Percentiles rank a stretch among this genome's conserved stretches.
Conservation (phyloP, 2,888 invertebrate genomes). For the Sepiola atlantica region DNA sequence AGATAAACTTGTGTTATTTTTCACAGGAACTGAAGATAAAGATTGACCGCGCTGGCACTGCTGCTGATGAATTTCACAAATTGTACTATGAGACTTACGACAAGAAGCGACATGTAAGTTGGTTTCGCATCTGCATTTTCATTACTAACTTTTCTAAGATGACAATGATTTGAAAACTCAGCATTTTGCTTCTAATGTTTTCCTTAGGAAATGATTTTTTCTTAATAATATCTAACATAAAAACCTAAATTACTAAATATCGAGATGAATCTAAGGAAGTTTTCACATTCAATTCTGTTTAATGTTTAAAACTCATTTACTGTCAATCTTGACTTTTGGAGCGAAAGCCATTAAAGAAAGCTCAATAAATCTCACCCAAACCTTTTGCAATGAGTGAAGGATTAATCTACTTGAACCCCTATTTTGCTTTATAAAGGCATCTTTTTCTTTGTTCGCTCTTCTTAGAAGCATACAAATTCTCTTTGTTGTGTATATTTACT, state of each 20-base stretch:
- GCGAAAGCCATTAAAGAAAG: no score
- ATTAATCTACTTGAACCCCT: no score
- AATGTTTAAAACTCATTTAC: no score
- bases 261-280: background rate
- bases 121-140: background rate
- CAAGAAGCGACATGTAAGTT: slow-evolving; percentile 84
- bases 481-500: no score
- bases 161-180: background rate
- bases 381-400: no score
- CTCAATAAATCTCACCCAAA: no score
- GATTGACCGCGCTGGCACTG: slow-evolving; percentile 86
- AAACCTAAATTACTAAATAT: background rate
- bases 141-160: background rate
- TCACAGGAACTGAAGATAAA: slow-evolving; percentile 65
- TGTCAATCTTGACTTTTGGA: no score
- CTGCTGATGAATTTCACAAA: slow-evolving; percentile 91
- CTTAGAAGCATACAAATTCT: no score
- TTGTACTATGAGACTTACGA: slow-evolving; percentile 92
- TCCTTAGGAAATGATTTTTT: background rate
- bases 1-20: slow-evolving; percentile 45
- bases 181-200: background rate
- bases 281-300: background rate
- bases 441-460: no score
- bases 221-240: background rate
- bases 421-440: no score